Evolutionary conservation across 2,888 invertebrate species (phyloP).

Genomic region (Emmelina monodactyla): DNA sequence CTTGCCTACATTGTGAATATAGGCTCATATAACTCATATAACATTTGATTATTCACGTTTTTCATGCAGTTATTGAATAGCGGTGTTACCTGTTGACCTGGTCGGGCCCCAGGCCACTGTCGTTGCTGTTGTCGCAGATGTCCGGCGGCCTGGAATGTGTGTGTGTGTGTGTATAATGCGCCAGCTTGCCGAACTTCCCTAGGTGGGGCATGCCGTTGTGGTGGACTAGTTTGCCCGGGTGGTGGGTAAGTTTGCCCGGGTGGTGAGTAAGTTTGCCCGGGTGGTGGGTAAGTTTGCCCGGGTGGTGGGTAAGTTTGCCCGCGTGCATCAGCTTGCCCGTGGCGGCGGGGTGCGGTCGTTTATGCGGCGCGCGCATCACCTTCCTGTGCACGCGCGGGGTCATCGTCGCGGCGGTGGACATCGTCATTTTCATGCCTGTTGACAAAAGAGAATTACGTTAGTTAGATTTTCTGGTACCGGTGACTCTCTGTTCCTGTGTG

Average conservation of each 20-base stretch:
- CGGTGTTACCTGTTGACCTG: constrained; percentile 53
- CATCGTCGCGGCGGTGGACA: constrained; percentile 73
- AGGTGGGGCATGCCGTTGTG: no score
- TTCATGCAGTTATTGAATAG: not conserved
- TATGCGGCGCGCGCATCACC: constrained; percentile 73
- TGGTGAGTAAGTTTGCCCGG: constrained; percentile 25
- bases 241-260: constrained; percentile 25
- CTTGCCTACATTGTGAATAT: no score
- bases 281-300: constrained; percentile 25
- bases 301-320: constrained; percentile 32
- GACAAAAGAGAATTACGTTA: constrained; percentile 48
- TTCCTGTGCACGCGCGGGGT: constrained; percentile 72
- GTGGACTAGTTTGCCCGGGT: constrained; percentile 25
- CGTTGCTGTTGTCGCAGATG: constrained; percentile 87
- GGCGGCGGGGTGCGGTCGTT: constrained; percentile 52
- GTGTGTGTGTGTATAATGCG: constrained; percentile 55
- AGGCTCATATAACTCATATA: no score
- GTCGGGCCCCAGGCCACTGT: constrained; percentile 88
- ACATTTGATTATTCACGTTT: no score
- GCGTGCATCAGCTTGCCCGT: constrained; percentile 57
- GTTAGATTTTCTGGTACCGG: no score
- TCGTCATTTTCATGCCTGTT: constrained; percentile 77
- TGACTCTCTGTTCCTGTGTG: no score
- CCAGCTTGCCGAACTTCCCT: constrained; percentile 48
- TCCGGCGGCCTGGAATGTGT: constrained; percentile 54